Evolutionary conservation across 2,113 vertebrate species (phyloP), one percentile per base, ranked within the genome.

Genomic region (Passer montanus): DNA sequence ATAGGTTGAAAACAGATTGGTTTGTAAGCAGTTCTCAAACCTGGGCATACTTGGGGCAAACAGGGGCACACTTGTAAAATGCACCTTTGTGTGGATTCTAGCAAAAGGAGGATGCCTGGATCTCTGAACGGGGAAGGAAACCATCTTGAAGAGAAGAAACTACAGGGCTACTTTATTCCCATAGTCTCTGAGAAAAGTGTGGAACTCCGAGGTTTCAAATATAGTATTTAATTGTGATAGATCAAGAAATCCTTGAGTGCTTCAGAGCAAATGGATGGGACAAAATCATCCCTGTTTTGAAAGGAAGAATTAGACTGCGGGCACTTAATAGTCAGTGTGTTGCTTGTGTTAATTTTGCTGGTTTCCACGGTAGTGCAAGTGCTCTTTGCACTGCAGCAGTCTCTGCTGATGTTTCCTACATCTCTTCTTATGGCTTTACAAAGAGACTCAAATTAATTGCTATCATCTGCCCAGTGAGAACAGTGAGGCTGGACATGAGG

Each of bases 341-440:
- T 90, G 39, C 69, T 68, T 63, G 18, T 41, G 41, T 58, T 77
- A 23, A 16, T 87, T 84, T 84, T 79, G 41, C 49, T 79, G 14
- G 37, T 75, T 94, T 49, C 68, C 53, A 50, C 50, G 47, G 49
- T 41, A 62, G 72, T 16, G 2, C 63, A 60, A 95, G 59, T 55
- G 68, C 72, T 94, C 37, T 77, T 93, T 63, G 88, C 79, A 53
- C 76, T 89, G 86, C 86, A 84, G 94, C 66, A 95, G 58, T 30
- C 43, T 63, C 44, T 92, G 83, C 83, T 87, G 60, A 39, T 87
- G 49, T 75, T 80, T 84, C n/a, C 52, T 90, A 47, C 33, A 20
- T 75, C 43, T 58, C 68, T 72, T 62, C 46, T 66, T 27, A 9
- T 3, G 6, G 33, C 10, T 82, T 85, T 85, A n/a, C 55, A 58